Evolutionary conservation across 2,797 vertebrate genomes (phyloP).

Genomic region (Sebastes minor): DNA sequence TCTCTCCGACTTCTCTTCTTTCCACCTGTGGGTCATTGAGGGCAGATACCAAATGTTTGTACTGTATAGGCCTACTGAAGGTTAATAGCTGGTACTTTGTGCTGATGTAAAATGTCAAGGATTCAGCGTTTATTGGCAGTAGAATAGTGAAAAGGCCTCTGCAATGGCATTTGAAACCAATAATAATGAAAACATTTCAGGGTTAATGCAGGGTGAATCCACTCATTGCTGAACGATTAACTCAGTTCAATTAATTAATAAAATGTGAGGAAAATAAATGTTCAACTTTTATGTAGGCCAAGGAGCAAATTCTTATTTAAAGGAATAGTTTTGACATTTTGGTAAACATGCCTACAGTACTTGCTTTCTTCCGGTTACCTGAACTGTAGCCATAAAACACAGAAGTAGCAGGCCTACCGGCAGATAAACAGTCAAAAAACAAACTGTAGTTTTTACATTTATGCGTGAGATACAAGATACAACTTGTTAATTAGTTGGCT

Average conservation of each 20-base stretch:
- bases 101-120: background rate
- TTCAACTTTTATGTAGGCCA: background rate
- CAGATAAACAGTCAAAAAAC: background rate
- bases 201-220: background rate
- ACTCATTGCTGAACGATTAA: background rate
- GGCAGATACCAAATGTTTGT: background rate
- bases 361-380: background rate
- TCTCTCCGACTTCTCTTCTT: background rate
- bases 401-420: background rate
- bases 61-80: background rate
- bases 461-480: background rate
- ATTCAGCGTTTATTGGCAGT: background rate
- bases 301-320: background rate
- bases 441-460: background rate
- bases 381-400: background rate
- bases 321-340: background rate
- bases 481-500: background rate
- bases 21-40: background rate
- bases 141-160: background rate
- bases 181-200: background rate
- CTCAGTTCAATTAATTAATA: background rate
- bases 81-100: background rate
- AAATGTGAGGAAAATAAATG: background rate
- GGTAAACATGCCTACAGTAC: background rate
- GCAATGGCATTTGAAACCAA: background rate